phyloP scores from a whole-genome alignment of 2,888 invertebrate genomes.

The Cheilosia vulpina region DNA sequence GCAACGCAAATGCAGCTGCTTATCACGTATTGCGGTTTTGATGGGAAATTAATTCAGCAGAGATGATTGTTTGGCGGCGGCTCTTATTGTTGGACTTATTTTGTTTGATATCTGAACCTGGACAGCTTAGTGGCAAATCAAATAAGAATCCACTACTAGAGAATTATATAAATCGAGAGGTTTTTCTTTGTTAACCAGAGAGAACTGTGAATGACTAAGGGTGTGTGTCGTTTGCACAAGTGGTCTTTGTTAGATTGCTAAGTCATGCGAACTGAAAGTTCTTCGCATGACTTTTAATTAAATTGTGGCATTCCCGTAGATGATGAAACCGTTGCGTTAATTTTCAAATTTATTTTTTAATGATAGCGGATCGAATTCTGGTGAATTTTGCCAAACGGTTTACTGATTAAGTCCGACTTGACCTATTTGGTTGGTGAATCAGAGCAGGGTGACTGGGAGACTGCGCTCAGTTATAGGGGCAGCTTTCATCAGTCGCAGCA shows the following conservation, averaged over 20 bases:
- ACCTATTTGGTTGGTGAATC: not conserved
- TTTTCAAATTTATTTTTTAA: not conserved
- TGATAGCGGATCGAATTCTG: not conserved
- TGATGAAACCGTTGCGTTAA: not conserved
- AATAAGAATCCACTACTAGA: conserved; percentile 10
- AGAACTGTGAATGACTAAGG: conserved; percentile 15
- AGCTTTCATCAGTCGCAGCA: not conserved
- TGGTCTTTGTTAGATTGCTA: not conserved
- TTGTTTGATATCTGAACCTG: conserved; percentile 39
- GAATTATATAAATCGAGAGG: conserved; percentile 14
- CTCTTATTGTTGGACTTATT: conserved; percentile 23
- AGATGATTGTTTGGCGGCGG: conserved; percentile 49
- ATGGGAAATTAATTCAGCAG: conserved; percentile 45
- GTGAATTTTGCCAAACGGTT: not conserved
- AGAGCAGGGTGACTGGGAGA: not conserved
- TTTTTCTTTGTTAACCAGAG: conserved; percentile 18
- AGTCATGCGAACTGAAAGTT: not conserved
- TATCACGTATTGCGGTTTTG: conserved; percentile 41
- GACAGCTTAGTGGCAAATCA: conserved; percentile 11
- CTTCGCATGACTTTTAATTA: not conserved
- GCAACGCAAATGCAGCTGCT: conserved; percentile 50
- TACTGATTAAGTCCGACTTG: not conserved
- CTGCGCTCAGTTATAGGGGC: not conserved
- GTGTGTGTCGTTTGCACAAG: not conserved
- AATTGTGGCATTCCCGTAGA: not conserved